Evolutionary conservation across 1,140 invertebrate genomes (phyloP).

Genomic region (Cherax destructor): DNA sequence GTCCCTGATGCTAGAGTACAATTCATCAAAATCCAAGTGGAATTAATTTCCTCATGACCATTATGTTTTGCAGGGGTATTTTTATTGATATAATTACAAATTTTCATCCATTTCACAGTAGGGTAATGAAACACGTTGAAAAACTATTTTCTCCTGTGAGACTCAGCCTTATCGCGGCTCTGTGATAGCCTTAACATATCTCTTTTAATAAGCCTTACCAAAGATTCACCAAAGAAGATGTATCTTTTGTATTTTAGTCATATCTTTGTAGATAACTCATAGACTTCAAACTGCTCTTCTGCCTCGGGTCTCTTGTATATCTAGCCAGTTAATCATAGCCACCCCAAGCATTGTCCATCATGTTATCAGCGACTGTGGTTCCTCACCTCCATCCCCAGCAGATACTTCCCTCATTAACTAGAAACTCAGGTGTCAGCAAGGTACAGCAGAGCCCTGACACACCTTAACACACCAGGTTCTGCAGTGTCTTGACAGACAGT

Average conservation of each 20-base stretch:
- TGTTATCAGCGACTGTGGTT: background rate
- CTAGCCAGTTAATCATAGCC: conserved; percentile 6
- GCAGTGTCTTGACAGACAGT: too few species aligned
- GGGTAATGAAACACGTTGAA: conserved; percentile 46
- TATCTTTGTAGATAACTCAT: conserved; percentile 25
- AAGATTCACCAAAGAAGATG: conserved; percentile 65
- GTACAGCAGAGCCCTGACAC: background rate
- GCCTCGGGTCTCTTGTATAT: conserved; percentile 14
- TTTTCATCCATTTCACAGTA: conserved; percentile 7
- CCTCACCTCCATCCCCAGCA: background rate
- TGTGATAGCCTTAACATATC: conserved; percentile 69
- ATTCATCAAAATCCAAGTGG: background rate
- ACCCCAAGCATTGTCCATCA: background rate
- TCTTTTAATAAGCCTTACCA: conserved; percentile 63
- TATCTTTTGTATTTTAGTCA: conserved; percentile 58
- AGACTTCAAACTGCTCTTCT: conserved; percentile 22
- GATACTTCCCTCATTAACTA: background rate
- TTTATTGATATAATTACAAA: conserved; percentile 7
- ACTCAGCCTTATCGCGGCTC: conserved; percentile 63
- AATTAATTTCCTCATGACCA: conserved; percentile 1
- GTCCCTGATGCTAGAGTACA: background rate
- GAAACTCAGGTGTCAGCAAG: background rate
- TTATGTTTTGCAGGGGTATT: background rate
- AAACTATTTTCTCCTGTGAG: conserved; percentile 54
- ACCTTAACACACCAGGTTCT: too few species aligned